These are phyloP conservation scores for Pentalonia nigronervosa DNA, from an alignment of 1,140 invertebrate species.

Conservation along the genomic window DNA sequence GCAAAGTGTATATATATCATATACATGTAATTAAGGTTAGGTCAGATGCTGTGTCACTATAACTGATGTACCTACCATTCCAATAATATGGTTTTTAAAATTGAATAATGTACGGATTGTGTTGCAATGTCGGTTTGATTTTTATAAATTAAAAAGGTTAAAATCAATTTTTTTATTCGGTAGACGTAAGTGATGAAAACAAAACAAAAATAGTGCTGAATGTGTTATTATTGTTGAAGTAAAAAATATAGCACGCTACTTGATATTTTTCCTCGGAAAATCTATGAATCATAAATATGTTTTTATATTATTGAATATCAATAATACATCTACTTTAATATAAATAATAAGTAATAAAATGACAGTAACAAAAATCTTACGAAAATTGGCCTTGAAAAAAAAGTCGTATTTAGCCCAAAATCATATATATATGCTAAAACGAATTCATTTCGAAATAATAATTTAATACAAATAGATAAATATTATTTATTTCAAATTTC, in stretches of 20 bases:
- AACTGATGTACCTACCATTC: neutral
- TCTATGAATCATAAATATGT: too few species aligned
- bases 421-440: too few species aligned
- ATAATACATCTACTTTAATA: too few species aligned
- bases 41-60: neutral
- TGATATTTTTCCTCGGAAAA: too few species aligned
- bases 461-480: neutral
- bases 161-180: neutral
- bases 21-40: neutral
- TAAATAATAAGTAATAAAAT: too few species aligned
- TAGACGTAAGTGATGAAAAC: neutral
- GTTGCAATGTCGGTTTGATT: neutral
- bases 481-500: too few species aligned
- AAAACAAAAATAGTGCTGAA: neutral
- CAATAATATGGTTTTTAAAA: neutral
- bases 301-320: too few species aligned
- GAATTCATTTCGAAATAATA: neutral
- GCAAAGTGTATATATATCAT: neutral
- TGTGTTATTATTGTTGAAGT: too few species aligned
- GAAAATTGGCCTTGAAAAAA: too few species aligned
- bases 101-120: neutral
- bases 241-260: too few species aligned
- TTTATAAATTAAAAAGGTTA: neutral
- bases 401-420: too few species aligned
- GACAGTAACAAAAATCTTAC: too few species aligned